Base-by-base conservation (phyloP, 2,888 invertebrate genomes). In the Onchidella celtica region DNA sequence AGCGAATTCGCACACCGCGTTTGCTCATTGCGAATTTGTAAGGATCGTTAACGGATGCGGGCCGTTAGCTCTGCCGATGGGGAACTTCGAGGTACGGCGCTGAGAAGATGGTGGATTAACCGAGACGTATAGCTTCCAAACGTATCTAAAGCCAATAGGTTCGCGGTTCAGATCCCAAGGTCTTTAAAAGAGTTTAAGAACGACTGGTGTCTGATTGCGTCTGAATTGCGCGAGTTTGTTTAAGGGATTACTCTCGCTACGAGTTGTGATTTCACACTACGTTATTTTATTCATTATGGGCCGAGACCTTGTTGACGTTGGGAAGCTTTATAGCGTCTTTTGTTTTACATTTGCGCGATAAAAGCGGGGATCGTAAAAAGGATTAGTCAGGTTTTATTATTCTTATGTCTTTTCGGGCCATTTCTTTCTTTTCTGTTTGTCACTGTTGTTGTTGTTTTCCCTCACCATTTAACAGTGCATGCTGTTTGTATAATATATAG, bases 221-320 rank as follows among this genome's bases (percentile, higher is more conserved):
- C n/a, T 24, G 47, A 73, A 73, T 36, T 73, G 61, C 36, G 24
- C 36, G 21, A 27, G 73, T 73, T 73, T 73, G 73, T 73, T 73
- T 59, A 24, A 73, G 11, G 38, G 36, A 73, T 73, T 59, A 73
- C 36, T n/a, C 11, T 1, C 17, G 36, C 36, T 3, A 17, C 1
- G 1, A 27, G 59, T 59, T 73, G 24, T 24, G 59, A 59, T 59
- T 61, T 61, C 55, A 55, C 1, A 72, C 69, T 34, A 47, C 21
- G 32, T 17, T 32, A 32, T 72, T 21, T 72, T 57, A n/a, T n/a
- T n/a, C n/a, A n/a, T n/a, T n/a, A n/a, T n/a, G n/a, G n/a, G n/a
- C n/a, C n/a, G n/a, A n/a, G n/a, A n/a, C n/a, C n/a, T n/a, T n/a
- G n/a, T n/a, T n/a, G n/a, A n/a, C n/a, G n/a, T n/a, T n/a, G n/a